Percentiles rank a stretch among this genome's conserved stretches.
Evolutionary conservation across 1,140 invertebrate species (phyloP).

Genomic region (Nasonia vitripennis): DNA sequence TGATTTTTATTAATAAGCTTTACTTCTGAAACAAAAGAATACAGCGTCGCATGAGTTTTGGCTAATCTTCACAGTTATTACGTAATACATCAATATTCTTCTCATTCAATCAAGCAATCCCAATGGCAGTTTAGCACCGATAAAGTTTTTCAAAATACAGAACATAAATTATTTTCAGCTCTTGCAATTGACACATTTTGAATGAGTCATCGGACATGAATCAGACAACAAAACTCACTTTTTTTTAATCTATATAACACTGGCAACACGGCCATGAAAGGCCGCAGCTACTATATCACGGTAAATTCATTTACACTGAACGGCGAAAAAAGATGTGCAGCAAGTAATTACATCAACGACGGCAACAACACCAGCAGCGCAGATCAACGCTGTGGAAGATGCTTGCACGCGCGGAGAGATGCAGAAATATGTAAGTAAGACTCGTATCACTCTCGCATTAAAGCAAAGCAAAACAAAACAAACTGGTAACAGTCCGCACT

Average conservation of each 20-base stretch:
- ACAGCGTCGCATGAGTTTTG: background rate
- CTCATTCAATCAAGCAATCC: background rate
- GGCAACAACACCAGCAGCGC: background rate
- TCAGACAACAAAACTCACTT: background rate
- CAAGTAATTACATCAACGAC: background rate
- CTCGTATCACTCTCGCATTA: background rate
- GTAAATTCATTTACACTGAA: background rate
- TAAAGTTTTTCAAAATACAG: background rate
- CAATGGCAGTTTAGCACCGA: background rate
- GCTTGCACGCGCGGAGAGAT: background rate
- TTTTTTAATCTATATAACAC: constrained; percentile 24
- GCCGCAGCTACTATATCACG: background rate
- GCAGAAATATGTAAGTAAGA: background rate
- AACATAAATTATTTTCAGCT: background rate
- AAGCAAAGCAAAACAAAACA: background rate
- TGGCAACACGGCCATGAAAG: background rate
- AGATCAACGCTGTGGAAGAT: background rate
- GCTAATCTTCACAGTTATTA: background rate
- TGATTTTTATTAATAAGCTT: constrained; percentile 6
- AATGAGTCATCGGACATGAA: background rate
- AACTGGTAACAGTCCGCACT: background rate
- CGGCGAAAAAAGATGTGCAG: background rate
- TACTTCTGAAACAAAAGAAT: constrained; percentile 11
- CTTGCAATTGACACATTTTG: background rate
- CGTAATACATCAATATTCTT: background rate